A percentile compares a stretch with the other conserved stretches of the same genome.
phyloP scores from a whole-genome alignment of 2,888 invertebrate species.

The Drosophila anomelani region DNA sequence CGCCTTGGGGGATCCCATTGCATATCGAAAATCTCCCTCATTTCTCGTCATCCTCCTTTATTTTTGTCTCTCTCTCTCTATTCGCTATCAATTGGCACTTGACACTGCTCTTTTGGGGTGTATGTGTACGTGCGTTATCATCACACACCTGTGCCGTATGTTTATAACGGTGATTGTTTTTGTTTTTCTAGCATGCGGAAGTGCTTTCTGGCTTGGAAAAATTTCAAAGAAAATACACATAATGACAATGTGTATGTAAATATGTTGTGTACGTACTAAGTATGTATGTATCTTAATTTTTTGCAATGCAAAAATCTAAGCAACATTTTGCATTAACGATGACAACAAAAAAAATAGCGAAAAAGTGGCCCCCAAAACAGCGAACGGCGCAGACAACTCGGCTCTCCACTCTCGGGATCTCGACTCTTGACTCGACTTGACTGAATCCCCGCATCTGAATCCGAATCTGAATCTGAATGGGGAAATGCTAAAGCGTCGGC shows the following conservation, averaged over 20 bases:
- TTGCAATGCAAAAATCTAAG: conserved; percentile 17
- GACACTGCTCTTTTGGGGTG: conserved; percentile 10
- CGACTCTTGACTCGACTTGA: conserved; percentile 4
- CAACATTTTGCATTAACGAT: conserved; percentile 20
- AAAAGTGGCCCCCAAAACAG: conserved; percentile 5
- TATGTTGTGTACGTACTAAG: neutral
- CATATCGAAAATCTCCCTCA: conserved; percentile 16
- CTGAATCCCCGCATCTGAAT: conserved; percentile 9
- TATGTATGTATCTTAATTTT: conserved; percentile 1
- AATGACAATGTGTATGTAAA: neutral
- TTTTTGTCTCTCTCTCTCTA: conserved; percentile 29
- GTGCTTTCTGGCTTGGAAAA: conserved; percentile 36
- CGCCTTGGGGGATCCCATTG: conserved; percentile 10
- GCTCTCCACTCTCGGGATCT: conserved; percentile 27
- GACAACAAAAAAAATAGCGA: conserved; percentile 10
- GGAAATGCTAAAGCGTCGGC: neutral
- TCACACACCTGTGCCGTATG: conserved; percentile 4
- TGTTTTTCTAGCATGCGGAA: conserved; percentile 64
- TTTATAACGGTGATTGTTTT: conserved; percentile 13
- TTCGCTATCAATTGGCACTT: conserved; percentile 34
- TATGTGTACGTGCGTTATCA: conserved; percentile 55
- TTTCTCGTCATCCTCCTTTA: neutral
- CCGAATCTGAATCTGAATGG: conserved; percentile 6
- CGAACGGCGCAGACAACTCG: conserved; percentile 28
- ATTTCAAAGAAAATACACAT: conserved; percentile 3